Base-by-base conservation (phyloP, 2,113 vertebrate species). In the Hydropotes inermis region DNA sequence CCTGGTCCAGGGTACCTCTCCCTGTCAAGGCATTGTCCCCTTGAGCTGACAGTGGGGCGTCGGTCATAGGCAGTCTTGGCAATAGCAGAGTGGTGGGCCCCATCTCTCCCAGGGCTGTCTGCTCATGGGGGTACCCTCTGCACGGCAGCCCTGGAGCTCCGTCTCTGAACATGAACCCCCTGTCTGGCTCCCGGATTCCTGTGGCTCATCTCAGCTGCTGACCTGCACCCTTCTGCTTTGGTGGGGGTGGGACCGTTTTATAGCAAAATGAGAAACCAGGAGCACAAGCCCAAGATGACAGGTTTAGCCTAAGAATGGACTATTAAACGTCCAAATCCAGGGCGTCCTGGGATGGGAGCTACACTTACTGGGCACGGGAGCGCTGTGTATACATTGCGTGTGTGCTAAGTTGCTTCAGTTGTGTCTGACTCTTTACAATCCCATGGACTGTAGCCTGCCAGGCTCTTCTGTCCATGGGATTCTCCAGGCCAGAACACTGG, bases 121-220 rank as follows among this genome's bases (percentile, higher is more conserved):
- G 76, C 28, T 45, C 45, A 15, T 7, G 47, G 7, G 67, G 28
- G 10, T 25, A 30, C 27, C 10, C 14, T 52, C 43, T 84, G 11
- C 30, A 9, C 25, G 15, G 54, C 47, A 14, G 17, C 30, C 52
- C 39, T 3, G 15, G 45, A 47, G 60, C 6, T 1, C 67, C 0
- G 0, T 19, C 33, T 39, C 45, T 74, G 33, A 58, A 54, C 6
- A 9, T 7, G 11, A 17, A 30, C 17, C 1, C 2, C 27, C 57
- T 55, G 36, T 52, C 43, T 36, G 64, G 60, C 2, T 4, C 45
- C 54, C 27, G 17, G 30, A n/a, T 87, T 83, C 50, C n/a, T 54
- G 33, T 36, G 33, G 54, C n/a, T 93, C 28, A 5, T 33, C 90
- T 25, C 27, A 57, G 55, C 87, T 50, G 25, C 90, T 55, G 67